Conservation (phyloP, 1,140 invertebrate species). For the Sycobia sp. region DNA sequence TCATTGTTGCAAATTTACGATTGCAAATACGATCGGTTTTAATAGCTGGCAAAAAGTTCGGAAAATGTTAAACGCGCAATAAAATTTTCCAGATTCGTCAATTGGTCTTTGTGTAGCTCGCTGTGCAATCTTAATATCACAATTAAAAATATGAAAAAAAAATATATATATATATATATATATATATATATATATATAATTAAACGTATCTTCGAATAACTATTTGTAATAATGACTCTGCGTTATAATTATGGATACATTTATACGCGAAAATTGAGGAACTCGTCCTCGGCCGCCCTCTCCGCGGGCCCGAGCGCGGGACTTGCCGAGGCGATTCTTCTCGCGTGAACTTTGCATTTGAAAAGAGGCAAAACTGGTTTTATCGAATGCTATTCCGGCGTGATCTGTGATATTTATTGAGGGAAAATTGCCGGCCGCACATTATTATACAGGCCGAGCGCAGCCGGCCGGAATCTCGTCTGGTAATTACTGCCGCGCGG, state of each 20-base stretch:
- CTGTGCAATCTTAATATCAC: no score
- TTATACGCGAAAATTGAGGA: no score
- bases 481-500: neutral
- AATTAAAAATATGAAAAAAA: neutral
- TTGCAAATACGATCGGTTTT: no score
- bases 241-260: no score
- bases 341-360: constrained; percentile 3
- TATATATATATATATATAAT: neutral
- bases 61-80: no score
- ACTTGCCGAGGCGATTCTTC: no score
- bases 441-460: neutral
- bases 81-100: no score
- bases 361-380: constrained; percentile 13
- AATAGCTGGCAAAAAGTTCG: no score
- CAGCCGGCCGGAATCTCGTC: neutral
- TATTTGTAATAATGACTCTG: no score
- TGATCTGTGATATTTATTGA: constrained; percentile 18
- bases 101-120: no score
- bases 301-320: neutral
- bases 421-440: neutral
- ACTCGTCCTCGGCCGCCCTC: no score
- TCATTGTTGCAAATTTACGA: no score
- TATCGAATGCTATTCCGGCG: neutral
- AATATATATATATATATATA: neutral
- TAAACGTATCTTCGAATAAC: neutral